Conservation (phyloP, 2,113 vertebrate genomes). For the Sylvietta virens region DNA sequence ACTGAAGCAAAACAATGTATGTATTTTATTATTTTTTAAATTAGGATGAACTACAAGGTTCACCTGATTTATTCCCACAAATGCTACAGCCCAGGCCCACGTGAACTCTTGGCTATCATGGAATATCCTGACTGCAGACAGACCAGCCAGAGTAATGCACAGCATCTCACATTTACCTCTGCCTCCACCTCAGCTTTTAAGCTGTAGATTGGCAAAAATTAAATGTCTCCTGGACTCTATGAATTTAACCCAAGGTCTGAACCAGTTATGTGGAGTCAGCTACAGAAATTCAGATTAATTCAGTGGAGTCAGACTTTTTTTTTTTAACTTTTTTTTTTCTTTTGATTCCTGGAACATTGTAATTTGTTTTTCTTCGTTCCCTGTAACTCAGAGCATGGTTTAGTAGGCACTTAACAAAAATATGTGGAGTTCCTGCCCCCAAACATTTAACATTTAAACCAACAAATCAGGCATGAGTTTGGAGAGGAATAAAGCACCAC, state of each 20-base stretch:
- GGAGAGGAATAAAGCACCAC: neutral
- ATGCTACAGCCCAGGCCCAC: neutral
- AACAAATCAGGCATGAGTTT: neutral
- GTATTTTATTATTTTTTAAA: neutral
- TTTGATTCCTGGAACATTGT: neutral
- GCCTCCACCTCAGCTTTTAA: neutral
- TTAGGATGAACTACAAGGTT: neutral
- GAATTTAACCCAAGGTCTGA: neutral
- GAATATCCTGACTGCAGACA: neutral
- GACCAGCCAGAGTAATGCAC: neutral
- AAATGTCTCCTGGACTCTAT: neutral
- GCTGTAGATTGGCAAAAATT: neutral
- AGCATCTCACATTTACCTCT: neutral
- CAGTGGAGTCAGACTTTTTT: neutral
- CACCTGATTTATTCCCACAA: neutral
- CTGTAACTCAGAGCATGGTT: neutral
- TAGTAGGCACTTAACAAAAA: neutral
- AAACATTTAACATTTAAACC: neutral
- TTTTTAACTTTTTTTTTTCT: neutral
- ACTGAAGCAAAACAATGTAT: neutral
- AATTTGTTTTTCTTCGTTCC: neutral
- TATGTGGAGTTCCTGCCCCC: neutral
- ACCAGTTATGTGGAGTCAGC: neutral
- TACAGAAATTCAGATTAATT: neutral
- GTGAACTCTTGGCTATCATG: neutral